phyloP scores from a whole-genome alignment of 1,140 invertebrate species.

The silkworm (Bombyx mori) region DNA sequence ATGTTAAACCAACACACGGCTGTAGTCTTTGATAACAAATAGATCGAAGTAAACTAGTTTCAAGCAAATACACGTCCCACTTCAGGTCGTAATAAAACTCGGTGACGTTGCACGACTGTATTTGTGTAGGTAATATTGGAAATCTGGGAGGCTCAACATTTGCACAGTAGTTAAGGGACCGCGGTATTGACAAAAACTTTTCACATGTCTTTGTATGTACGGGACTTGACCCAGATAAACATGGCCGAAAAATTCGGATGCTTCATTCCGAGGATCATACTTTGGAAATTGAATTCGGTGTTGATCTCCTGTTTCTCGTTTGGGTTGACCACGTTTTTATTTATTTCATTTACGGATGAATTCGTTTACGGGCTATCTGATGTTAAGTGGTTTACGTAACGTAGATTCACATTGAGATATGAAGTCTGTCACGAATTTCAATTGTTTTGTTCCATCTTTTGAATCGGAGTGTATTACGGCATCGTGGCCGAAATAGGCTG shows the following conservation, averaged over 20 bases:
- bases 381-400: too few species aligned
- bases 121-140: background rate
- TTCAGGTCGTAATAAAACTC: too few species aligned
- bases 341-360: slow-evolving; percentile 28
- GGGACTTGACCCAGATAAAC: slow-evolving; percentile 40
- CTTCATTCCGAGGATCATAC: slow-evolving; percentile 23
- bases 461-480: too few species aligned
- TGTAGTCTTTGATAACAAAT: too few species aligned
- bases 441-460: too few species aligned
- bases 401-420: too few species aligned
- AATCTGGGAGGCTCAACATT: slow-evolving; percentile 30
- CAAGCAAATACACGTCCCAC: too few species aligned
- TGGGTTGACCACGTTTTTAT: slow-evolving; percentile 8
- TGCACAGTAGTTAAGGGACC: slow-evolving; percentile 31
- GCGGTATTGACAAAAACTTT: slow-evolving; percentile 27
- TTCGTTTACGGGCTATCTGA: background rate
- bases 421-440: too few species aligned
- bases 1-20: too few species aligned
- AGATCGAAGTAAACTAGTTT: too few species aligned
- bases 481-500: too few species aligned
- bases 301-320: slow-evolving; percentile 11
- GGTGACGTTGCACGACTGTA: too few species aligned
- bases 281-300: slow-evolving; percentile 34
- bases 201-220: slow-evolving; percentile 30
- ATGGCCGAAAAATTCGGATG: slow-evolving; percentile 31